phyloP scores from a whole-genome alignment of 2,888 invertebrate species.

The Herminia tarsipennalis region DNA sequence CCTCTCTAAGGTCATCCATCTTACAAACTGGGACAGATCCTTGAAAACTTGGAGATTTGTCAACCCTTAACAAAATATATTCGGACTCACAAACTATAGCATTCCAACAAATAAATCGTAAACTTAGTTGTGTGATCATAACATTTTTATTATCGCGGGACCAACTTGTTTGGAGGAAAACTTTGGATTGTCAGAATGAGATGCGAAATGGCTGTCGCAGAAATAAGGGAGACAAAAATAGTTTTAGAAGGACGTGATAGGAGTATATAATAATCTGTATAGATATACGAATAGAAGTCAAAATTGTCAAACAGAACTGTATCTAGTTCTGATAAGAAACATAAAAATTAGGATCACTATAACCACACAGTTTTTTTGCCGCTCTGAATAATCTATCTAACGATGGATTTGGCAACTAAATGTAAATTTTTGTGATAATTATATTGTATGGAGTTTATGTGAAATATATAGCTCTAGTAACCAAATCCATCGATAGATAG shows the following conservation, averaged over 20 bases:
- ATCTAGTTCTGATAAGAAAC: too few relatives aligned
- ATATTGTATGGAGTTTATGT: too few relatives aligned
- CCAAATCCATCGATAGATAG: too few relatives aligned
- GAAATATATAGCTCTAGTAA: too few relatives aligned
- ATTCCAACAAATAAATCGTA: slow-evolving; percentile 75
- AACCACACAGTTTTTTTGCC: too few relatives aligned
- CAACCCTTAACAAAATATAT: slow-evolving; percentile 40
- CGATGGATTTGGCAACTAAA: too few relatives aligned
- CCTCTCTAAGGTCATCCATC: not conserved
- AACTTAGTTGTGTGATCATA: slow-evolving; percentile 69
- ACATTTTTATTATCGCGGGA: slow-evolving; percentile 73
- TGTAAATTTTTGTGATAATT: too few relatives aligned
- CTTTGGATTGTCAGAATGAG: slow-evolving; percentile 41
- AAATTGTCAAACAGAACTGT: too few relatives aligned
- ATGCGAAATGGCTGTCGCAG: slow-evolving; percentile 14
- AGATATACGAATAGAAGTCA: too few relatives aligned
- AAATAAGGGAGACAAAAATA: slow-evolving; percentile 19
- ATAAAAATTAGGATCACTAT: too few relatives aligned
- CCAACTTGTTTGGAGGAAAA: slow-evolving; percentile 54
- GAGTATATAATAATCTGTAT: too few relatives aligned
- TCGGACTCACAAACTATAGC: slow-evolving; percentile 57
- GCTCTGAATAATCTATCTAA: too few relatives aligned
- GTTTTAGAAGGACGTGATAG: slow-evolving; percentile 13
- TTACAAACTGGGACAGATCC: slow-evolving; percentile 23
- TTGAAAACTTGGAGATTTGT: slow-evolving; percentile 28